Percentiles rank a stretch among this genome's conserved stretches.
These are phyloP conservation scores for Eustalomyia histrio DNA, from an alignment of 2,888 invertebrate genomes.

Conservation along the genomic window DNA sequence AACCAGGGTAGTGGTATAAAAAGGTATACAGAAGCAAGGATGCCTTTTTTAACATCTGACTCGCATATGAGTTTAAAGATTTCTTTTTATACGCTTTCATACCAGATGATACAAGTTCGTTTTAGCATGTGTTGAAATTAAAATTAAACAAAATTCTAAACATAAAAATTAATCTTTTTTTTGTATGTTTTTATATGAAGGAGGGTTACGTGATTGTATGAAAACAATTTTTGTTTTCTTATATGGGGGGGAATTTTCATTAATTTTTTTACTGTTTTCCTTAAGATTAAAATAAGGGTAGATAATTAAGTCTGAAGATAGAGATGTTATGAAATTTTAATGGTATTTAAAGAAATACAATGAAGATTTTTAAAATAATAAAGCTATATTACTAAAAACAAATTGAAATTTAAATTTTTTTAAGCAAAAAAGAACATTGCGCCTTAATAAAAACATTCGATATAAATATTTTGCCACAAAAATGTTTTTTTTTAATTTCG, in stretches of 20 bases:
- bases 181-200: conserved; percentile 14
- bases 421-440: too few relatives aligned
- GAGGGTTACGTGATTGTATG: conserved; percentile 30
- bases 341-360: not conserved
- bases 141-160: conserved; percentile 45
- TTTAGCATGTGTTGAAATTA: conserved; percentile 52
- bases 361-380: not conserved
- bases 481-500: too few relatives aligned
- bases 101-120: conserved; percentile 45
- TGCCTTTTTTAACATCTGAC: conserved; percentile 1
- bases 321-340: conserved; percentile 25
- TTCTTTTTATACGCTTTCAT: conserved; percentile 21
- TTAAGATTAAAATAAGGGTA: conserved; percentile 48
- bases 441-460: too few relatives aligned
- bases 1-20: too few relatives aligned
- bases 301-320: conserved; percentile 26
- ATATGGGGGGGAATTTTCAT: conserved; percentile 38
- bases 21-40: not conserved
- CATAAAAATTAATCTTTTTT: conserved; percentile 57
- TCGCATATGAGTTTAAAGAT: not conserved
- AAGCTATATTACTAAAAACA: not conserved
- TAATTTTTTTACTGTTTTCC: conserved; percentile 26
- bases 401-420: too few relatives aligned
- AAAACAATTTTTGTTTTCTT: conserved; percentile 17
- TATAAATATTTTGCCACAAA: too few relatives aligned